These are phyloP conservation scores for Poeciliopsis prolifica DNA, from an alignment of 2,113 vertebrate genomes.

Conservation along the genomic window DNA sequence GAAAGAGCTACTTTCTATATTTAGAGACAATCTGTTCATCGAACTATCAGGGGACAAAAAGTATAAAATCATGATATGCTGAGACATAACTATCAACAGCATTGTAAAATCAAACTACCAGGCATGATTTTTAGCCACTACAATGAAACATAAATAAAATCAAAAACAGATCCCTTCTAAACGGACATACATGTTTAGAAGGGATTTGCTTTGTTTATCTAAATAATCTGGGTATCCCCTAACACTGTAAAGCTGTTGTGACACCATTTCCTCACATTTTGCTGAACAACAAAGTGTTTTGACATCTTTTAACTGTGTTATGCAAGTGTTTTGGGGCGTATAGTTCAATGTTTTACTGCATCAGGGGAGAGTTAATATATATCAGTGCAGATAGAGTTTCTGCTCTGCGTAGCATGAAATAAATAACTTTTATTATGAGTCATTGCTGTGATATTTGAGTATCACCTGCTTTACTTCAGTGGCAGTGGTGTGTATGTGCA, in stretches of 20 bases:
- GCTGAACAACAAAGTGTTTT: neutral
- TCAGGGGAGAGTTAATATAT: too few species aligned
- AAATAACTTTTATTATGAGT: too few species aligned
- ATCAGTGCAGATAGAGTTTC: too few species aligned
- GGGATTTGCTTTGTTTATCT: neutral
- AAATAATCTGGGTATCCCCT: neutral
- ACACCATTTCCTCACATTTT: neutral
- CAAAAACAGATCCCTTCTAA: neutral
- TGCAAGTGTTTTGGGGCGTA: too few species aligned
- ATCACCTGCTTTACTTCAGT: too few species aligned
- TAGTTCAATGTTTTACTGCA: too few species aligned
- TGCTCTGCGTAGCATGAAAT: too few species aligned
- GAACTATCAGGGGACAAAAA: constrained; percentile 54
- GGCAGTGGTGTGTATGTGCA: too few species aligned
- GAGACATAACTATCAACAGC: constrained; percentile 27
- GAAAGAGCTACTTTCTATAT: constrained; percentile 58
- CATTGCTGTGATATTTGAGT: too few species aligned
- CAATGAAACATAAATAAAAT: constrained; percentile 13
- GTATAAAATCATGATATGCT: constrained; percentile 37
- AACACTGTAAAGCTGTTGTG: neutral
- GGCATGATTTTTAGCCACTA: neutral
- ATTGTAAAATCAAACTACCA: constrained; percentile 4
- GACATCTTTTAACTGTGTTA: neutral
- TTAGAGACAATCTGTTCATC: constrained; percentile 66
- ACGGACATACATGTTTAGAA: neutral